These are phyloP conservation scores for Sphaeramia orbicularis DNA, from an alignment of 2,797 vertebrate genomes.

Conservation along the genomic window DNA sequence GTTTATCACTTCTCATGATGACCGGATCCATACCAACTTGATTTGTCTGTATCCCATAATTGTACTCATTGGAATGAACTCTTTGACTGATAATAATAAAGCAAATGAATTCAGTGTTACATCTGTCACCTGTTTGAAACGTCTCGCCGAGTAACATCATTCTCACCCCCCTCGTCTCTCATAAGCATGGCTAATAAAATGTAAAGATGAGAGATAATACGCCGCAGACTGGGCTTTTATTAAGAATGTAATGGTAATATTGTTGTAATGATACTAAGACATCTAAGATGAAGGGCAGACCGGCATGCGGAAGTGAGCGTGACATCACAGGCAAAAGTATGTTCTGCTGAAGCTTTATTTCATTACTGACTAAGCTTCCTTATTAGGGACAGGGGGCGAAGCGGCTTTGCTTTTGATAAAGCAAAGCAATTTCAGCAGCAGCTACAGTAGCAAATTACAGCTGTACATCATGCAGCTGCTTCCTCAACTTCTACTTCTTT, in stretches of 20 bases:
- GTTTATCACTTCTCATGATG: slow-evolving; percentile 1
- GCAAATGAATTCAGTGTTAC: slow-evolving; percentile 66
- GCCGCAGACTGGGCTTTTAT: slow-evolving; percentile 71
- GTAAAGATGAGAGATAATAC: slow-evolving; percentile 80
- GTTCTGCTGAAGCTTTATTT: slow-evolving; percentile 72
- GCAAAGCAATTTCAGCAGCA: slow-evolving; percentile 82
- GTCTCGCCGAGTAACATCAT: slow-evolving; percentile 74
- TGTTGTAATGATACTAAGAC: slow-evolving; percentile 61
- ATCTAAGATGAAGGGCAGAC: slow-evolving; percentile 57
- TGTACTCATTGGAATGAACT: slow-evolving; percentile 37
- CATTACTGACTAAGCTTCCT: slow-evolving; percentile 79
- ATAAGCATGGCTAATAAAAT: slow-evolving; percentile 80
- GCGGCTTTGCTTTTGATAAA: slow-evolving; percentile 82
- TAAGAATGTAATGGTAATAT: slow-evolving; percentile 75
- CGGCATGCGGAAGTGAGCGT: slow-evolving; percentile 64
- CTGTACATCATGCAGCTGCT: slow-evolving; percentile 82
- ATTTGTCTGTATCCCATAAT: slow-evolving; percentile 48
- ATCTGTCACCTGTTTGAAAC: slow-evolving; percentile 69
- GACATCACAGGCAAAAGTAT: slow-evolving; percentile 76
- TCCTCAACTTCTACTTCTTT: too few relatives aligned
- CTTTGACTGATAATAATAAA: slow-evolving; percentile 47
- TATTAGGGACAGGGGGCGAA: slow-evolving; percentile 70
- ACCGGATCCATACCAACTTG: slow-evolving; percentile 38
- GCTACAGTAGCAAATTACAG: slow-evolving; percentile 82
- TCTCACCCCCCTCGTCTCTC: slow-evolving; percentile 61